Evolutionary conservation across 2,113 vertebrate species (phyloP).

Genomic region (Oryzias curvinotus): DNA sequence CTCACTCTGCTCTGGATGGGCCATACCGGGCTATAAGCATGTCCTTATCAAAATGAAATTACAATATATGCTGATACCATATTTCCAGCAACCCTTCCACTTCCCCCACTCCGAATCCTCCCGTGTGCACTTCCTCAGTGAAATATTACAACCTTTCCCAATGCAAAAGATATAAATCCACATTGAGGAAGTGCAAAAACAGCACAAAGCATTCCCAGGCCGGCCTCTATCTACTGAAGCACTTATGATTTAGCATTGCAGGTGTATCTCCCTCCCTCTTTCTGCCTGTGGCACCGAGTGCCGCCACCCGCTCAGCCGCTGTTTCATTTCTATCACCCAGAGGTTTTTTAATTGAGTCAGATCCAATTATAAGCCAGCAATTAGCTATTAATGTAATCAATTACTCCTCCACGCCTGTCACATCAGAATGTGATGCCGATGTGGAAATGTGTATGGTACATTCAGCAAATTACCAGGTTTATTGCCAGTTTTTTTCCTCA

Average conservation of each 20-base stretch:
- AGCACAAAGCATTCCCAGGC: conserved; percentile 82
- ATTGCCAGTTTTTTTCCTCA: conserved; percentile 28
- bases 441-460: conserved; percentile 60
- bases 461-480: conserved; percentile 58
- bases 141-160: conserved; percentile 85
- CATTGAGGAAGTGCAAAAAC: conserved; percentile 84
- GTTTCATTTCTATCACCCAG: conserved; percentile 77
- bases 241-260: conserved; percentile 82
- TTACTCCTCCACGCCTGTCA: conserved; percentile 79
- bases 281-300: conserved; percentile 37
- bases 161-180: conserved; percentile 85
- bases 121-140: conserved; percentile 70
- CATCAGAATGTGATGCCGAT: conserved; percentile 72
- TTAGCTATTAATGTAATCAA: conserved; percentile 84
- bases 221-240: conserved; percentile 72
- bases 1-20: conserved; percentile 57
- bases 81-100: conserved; percentile 61
- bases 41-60: conserved; percentile 84
- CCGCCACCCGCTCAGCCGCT: conserved; percentile 47
- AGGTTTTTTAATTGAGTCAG: conserved; percentile 80
- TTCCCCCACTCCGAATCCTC: conserved; percentile 47
- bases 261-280: conserved; percentile 60
- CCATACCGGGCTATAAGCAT: conserved; percentile 67
- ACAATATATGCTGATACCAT: conserved; percentile 84
- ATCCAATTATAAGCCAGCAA: conserved; percentile 81